These are phyloP conservation scores for Drosophila paucipuncta DNA, from an alignment of 2,888 invertebrate genomes.

Conservation along the genomic window DNA sequence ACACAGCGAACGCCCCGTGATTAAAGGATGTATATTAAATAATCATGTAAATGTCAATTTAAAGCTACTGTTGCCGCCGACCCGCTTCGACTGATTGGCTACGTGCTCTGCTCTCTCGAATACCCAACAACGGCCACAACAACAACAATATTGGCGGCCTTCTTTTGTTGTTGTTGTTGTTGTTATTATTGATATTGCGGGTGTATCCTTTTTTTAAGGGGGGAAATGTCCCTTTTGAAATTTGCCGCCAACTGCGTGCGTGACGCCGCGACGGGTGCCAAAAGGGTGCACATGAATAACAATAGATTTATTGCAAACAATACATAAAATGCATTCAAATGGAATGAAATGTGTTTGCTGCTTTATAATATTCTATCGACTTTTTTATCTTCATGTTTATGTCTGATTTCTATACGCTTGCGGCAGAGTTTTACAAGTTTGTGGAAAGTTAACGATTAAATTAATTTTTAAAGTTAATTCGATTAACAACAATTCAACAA, in stretches of 20 bases:
- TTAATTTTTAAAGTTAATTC: not conserved
- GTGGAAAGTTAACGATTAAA: not conserved
- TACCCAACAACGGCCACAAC: not conserved
- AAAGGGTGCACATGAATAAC: conserved; percentile 60
- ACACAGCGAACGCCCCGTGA: conserved; percentile 52
- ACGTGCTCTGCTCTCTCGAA: conserved; percentile 37
- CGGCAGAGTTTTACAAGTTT: not conserved
- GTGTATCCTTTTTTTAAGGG: conserved; percentile 44
- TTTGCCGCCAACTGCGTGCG: conserved; percentile 54
- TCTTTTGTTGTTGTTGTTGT: conserved; percentile 35
- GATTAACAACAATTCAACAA: not conserved
- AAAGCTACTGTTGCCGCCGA: conserved; percentile 59
- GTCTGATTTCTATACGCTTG: conserved; percentile 7
- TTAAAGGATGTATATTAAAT: conserved; percentile 81
- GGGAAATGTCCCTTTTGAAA: conserved; percentile 40
- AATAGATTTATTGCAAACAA: conserved; percentile 80
- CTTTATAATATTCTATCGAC: conserved; percentile 11
- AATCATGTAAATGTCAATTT: conserved; percentile 82
- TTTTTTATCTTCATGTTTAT: not conserved
- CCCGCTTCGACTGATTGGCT: conserved; percentile 32
- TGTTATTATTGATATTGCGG: conserved; percentile 72
- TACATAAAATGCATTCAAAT: conserved; percentile 74
- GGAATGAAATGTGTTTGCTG: conserved; percentile 59
- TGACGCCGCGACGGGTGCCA: conserved; percentile 3
- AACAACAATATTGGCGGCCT: conserved; percentile 53